phyloP scores from a whole-genome alignment of 2,113 vertebrate species.

The Pedionomus torquatus region DNA sequence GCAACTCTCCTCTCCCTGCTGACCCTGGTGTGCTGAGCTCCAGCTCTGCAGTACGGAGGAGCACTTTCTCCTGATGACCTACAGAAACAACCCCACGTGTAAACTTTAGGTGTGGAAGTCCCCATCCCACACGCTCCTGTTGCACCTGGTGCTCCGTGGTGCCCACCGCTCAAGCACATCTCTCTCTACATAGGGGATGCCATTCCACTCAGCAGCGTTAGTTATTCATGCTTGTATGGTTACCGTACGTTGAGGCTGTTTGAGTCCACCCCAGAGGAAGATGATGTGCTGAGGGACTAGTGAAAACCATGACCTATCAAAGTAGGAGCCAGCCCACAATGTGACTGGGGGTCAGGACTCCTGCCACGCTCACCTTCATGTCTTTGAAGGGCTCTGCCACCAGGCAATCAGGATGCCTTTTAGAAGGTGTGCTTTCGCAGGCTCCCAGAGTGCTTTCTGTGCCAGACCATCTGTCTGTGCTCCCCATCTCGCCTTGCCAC shows the following conservation, averaged over 20 bases:
- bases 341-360: not conserved
- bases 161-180: not conserved
- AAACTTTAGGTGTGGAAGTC: not conserved
- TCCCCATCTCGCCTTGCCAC: constrained; percentile 24
- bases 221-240: not conserved
- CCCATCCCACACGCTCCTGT: rapidly evolving
- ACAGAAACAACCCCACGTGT: rapidly evolving
- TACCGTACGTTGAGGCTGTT: rapidly evolving
- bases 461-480: constrained; percentile 52
- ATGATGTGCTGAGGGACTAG: rapidly evolving
- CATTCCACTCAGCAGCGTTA: not conserved
- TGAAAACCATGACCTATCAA: rapidly evolving
- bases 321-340: not conserved
- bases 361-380: not conserved
- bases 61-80: rapidly evolving
- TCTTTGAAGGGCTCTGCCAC: not conserved
- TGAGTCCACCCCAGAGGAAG: not conserved
- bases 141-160: rapidly evolving
- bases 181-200: rapidly evolving
- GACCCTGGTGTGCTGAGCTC: rapidly evolving
- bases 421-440: not conserved
- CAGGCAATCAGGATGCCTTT: not conserved
- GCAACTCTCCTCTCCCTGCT: not conserved
- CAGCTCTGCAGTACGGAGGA: rapidly evolving
- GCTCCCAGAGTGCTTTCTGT: not conserved